Conservation (phyloP, 2,888 invertebrate species). For the Branchellion lobata region DNA sequence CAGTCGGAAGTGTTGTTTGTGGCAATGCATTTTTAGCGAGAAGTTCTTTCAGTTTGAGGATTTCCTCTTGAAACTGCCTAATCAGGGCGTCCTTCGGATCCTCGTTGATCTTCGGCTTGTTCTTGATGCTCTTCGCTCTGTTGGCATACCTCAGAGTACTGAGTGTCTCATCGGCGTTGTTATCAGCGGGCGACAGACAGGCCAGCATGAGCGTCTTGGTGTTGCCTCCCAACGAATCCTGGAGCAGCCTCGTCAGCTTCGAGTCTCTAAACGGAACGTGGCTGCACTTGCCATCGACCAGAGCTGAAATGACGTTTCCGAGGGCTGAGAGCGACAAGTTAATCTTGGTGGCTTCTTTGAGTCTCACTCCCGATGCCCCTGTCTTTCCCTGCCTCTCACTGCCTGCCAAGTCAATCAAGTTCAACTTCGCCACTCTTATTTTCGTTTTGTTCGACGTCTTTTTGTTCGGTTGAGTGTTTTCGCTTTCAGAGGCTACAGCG, state of each 20-base stretch:
- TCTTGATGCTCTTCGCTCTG: conserved; percentile 81
- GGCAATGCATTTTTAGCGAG: conserved; percentile 48
- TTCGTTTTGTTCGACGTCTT: not conserved
- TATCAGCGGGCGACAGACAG: conserved; percentile 78
- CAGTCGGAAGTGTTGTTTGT: not conserved
- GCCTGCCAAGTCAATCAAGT: conserved; percentile 84
- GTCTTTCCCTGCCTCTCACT: conserved; percentile 81
- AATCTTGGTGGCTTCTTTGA: conserved; percentile 86
- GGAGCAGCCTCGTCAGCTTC: conserved; percentile 74
- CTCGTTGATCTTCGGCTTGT: conserved; percentile 78
- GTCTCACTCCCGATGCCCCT: conserved; percentile 79
- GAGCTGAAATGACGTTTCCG: conserved; percentile 83
- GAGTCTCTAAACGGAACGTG: conserved; percentile 80
- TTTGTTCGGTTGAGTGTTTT: not conserved
- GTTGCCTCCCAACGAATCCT: conserved; percentile 70
- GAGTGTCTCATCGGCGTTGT: conserved; percentile 80
- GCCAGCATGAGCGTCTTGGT: conserved; percentile 86
- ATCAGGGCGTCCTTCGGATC: conserved; percentile 85
- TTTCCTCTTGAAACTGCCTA: conserved; percentile 80
- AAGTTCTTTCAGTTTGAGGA: conserved; percentile 70
- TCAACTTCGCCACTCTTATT: conserved; percentile 75
- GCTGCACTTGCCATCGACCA: conserved; percentile 78
- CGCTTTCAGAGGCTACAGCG: conserved; percentile 60
- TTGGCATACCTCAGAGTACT: conserved; percentile 77
- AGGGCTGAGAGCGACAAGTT: conserved; percentile 82